phyloP scores from a whole-genome alignment of 2,797 vertebrate species.

The Taenioides sp. region DNA sequence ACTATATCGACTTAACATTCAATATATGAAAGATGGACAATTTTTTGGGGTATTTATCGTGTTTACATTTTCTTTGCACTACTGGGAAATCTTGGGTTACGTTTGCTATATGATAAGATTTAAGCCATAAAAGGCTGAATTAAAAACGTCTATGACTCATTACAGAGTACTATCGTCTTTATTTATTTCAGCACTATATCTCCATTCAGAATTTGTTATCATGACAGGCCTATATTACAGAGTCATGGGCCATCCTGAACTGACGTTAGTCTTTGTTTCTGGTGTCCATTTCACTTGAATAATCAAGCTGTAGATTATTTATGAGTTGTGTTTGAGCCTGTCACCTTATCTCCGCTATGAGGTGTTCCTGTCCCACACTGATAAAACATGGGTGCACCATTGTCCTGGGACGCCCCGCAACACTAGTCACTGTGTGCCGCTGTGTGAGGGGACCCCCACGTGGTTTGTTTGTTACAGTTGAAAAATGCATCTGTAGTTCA shows the following conservation, averaged over 20 bases:
- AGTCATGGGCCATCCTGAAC: constrained; percentile 4
- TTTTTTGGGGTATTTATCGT: no score
- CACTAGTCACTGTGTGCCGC: constrained; percentile 25
- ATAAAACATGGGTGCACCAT: constrained; percentile 37
- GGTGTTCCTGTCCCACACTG: constrained; percentile 23
- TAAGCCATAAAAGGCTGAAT: no score
- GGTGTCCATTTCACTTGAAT: constrained; percentile 60
- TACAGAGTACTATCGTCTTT: no score
- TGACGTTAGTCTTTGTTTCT: constrained; percentile 36
- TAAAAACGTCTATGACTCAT: no score
- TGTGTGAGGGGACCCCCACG: not conserved
- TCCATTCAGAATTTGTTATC: no score
- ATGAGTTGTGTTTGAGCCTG: constrained; percentile 37
- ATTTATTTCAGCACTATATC: no score
- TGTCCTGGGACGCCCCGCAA: constrained; percentile 32
- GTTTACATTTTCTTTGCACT: no score
- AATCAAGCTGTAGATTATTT: constrained; percentile 61
- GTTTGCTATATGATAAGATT: no score
- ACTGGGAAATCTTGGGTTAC: no score
- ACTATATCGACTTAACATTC: no score
- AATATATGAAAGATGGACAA: no score
- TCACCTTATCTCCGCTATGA: constrained; percentile 42
- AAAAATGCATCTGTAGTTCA: not conserved
- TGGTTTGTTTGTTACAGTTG: not conserved
- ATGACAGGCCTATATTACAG: not conserved